Evolutionary conservation across 2,797 vertebrate genomes (phyloP), one percentile per base, ranked within the genome.

Genomic region (Bradypodion ventrale): DNA sequence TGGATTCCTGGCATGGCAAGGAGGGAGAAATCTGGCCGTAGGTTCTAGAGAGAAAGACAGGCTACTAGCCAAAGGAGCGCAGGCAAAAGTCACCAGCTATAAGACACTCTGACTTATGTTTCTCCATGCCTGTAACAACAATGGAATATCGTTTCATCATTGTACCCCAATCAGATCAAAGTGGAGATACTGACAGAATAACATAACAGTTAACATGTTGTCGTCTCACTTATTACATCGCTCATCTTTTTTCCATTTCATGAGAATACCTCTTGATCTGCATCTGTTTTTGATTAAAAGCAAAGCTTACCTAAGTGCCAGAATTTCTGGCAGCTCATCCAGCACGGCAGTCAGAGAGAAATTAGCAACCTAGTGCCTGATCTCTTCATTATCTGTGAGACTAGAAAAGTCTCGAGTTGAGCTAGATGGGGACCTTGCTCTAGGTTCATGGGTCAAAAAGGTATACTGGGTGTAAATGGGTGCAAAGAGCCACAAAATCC

Each of bases 191-290:
- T 83, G 78, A 68, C 40, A 32, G 68, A 56, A 19, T 56, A 19
- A 56, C 4, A 4, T 60, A 92, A 79, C 56, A 60, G 62, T 70
- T 69, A 2, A 62, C 85, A 87, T 82, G 82, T 35, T 69, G 90
- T 92, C 78, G 87, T 80, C 29, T 84, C 74, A 74, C 87, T 83
- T 90, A 93, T 90, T 91, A 81, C 84, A 83, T 87, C 92, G 92
- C 66, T 16, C 65, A 15, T 84, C 87, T 89, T 82, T 77, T n/a
- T 75, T 84, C 84, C 40, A 44, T 88, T 90, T 85, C 83, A 1
- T 0, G 52, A 29, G 80, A 92, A 87, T 90, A 86, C 87, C 80
- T 90, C 92, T 42, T 66, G 60, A 56, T 75, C 44, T 66, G 66
- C 8, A 40, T 52, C 27, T 52, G 35, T 83, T 37, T n/a, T 56